These are phyloP conservation scores for Isoperla grammatica DNA, from an alignment of 2,888 invertebrate genomes.

Conservation along the genomic window DNA sequence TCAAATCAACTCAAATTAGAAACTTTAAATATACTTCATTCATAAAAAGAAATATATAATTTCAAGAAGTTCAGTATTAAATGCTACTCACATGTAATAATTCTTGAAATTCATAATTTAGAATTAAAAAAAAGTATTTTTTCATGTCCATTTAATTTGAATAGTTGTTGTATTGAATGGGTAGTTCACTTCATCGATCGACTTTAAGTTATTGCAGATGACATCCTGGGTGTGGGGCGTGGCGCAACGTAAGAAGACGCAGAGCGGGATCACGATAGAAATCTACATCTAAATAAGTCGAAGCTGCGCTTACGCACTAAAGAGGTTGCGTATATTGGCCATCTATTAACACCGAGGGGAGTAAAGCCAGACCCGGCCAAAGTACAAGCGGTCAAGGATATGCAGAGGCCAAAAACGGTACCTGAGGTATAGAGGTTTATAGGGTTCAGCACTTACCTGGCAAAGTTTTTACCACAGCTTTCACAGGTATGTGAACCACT, in stretches of 20 bases:
- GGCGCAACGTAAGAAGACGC: conserved; percentile 27
- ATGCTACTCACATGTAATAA: no score
- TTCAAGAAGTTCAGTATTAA: no score
- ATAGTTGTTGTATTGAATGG: no score
- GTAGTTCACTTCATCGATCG: no score
- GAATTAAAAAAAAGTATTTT: no score
- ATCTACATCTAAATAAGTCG: conserved; percentile 24
- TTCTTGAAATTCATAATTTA: no score
- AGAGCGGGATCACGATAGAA: conserved; percentile 26
- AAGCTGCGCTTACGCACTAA: conserved; percentile 22
- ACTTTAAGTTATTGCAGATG: conserved; percentile 29
- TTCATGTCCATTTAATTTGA: no score
- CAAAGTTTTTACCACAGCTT: neutral
- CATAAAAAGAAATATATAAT: no score
- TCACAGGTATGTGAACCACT: neutral
- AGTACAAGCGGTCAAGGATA: neutral
- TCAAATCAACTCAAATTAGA: no score
- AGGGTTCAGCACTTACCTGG: conserved; percentile 5
- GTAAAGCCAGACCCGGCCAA: conserved; percentile 4
- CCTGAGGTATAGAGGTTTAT: conserved; percentile 6
- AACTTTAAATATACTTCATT: no score
- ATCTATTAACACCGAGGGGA: conserved; percentile 1
- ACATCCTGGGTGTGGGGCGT: conserved; percentile 27
- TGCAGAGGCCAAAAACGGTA: neutral
- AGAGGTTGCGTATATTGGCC: conserved; percentile 16